These are phyloP conservation scores for Apodemia mormo DNA, from an alignment of 2,888 invertebrate species.

Conservation along the genomic window DNA sequence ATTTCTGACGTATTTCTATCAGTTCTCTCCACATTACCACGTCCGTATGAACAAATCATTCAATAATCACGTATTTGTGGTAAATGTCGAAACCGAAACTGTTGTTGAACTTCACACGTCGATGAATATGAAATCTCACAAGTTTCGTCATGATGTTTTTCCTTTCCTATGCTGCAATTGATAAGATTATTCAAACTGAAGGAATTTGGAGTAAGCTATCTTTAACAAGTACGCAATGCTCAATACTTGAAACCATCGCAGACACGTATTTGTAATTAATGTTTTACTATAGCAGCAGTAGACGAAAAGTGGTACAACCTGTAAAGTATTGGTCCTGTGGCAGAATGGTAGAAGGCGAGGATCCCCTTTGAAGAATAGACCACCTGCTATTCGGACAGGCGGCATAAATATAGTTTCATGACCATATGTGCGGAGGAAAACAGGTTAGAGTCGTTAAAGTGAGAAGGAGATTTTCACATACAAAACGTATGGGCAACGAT, in stretches of 20 bases:
- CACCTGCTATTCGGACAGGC: too few relatives aligned
- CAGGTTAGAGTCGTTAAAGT: too few relatives aligned
- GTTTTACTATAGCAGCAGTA: too few relatives aligned
- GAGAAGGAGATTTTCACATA: too few relatives aligned
- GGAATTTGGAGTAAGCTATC: neutral
- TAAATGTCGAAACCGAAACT: neutral
- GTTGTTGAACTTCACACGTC: slow-evolving; percentile 10
- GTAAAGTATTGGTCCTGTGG: too few relatives aligned
- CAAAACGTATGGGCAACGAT: too few relatives aligned
- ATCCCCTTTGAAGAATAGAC: too few relatives aligned
- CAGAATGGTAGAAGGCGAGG: too few relatives aligned
- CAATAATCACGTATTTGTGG: neutral
- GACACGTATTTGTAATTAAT: neutral
- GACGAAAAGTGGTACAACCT: too few relatives aligned
- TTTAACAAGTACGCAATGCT: neutral
- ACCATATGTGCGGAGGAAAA: too few relatives aligned
- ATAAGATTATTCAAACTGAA: neutral
- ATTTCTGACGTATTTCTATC: neutral
- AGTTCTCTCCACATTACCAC: neutral
- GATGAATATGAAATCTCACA: neutral
- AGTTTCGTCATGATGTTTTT: neutral
- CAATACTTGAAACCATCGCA: neutral
- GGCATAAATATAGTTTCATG: too few relatives aligned
- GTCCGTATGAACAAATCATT: neutral
- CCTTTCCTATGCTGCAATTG: slow-evolving; percentile 5